phyloP scores from a whole-genome alignment of 2,113 vertebrate species.

The Chaenocephalus aceratus region DNA sequence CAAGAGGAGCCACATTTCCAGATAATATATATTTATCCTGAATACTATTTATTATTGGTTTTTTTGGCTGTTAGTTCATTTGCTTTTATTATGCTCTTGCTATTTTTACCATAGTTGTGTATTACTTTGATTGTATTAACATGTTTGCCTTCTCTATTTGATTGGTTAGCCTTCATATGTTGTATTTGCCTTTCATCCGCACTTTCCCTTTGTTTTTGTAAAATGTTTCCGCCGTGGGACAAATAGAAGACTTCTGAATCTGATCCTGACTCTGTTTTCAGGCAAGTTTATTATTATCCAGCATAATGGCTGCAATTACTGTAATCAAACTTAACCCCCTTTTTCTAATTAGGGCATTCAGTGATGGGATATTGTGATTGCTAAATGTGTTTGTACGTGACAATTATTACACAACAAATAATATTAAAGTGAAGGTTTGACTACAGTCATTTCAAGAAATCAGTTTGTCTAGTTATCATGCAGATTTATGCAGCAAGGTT shows the following conservation, averaged over 20 bases:
- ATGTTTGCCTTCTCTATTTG: no score
- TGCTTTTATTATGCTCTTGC: no score
- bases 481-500: conserved; percentile 5
- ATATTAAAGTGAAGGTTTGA: neutral
- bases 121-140: no score
- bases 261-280: neutral
- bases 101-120: no score
- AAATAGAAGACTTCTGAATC: no score
- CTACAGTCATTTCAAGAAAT: neutral
- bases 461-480: neutral
- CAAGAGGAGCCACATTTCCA: neutral
- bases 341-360: conserved; percentile 16
- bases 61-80: no score
- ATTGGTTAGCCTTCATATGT: no score
- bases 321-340: neutral
- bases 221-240: no score
- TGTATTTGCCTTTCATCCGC: no score
- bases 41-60: no score
- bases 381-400: neutral
- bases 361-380: neutral
- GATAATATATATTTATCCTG: neutral
- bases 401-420: neutral
- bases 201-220: no score
- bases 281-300: neutral
- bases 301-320: neutral